Evolutionary conservation across 1,140 invertebrate species (phyloP).

Genomic region (Pseudomyrmex flavicornis): DNA sequence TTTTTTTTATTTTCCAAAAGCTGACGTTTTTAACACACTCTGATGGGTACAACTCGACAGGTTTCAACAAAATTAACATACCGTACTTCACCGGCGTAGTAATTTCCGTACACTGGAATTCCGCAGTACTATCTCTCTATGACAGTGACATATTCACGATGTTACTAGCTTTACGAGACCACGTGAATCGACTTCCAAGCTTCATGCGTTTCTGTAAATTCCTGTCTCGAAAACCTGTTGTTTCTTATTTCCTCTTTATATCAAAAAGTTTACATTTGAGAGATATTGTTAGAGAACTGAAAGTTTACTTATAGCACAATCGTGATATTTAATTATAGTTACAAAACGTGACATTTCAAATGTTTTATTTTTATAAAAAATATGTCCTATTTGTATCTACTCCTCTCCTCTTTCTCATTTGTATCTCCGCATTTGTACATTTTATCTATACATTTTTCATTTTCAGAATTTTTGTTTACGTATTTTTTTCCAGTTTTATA

Average conservation of each 20-base stretch:
- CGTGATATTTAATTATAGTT: too few relatives aligned
- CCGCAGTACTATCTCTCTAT: constrained; percentile 46
- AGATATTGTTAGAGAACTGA: background rate
- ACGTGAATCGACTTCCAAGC: constrained; percentile 61
- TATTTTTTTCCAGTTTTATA: too few relatives aligned
- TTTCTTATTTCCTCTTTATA: constrained; percentile 28
- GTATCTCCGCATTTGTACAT: too few relatives aligned
- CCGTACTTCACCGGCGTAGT: background rate
- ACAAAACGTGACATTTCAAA: too few relatives aligned
- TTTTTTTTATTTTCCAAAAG: background rate
- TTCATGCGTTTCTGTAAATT: constrained; percentile 60
- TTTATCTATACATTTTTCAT: too few relatives aligned
- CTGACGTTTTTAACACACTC: background rate
- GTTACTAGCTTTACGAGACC: constrained; percentile 48
- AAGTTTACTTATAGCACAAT: too few relatives aligned
- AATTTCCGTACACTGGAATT: constrained; percentile 32
- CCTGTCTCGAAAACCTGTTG: constrained; percentile 50
- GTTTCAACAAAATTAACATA: constrained; percentile 31
- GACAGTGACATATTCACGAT: constrained; percentile 56
- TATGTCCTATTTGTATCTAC: too few relatives aligned
- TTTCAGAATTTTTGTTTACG: too few relatives aligned
- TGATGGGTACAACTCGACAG: background rate
- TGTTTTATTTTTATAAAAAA: too few relatives aligned
- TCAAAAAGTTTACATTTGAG: constrained; percentile 4
- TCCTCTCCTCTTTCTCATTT: too few relatives aligned